These are phyloP conservation scores for Calliphora vomitoria DNA, from an alignment of 2,888 invertebrate genomes.

Conservation along the genomic window DNA sequence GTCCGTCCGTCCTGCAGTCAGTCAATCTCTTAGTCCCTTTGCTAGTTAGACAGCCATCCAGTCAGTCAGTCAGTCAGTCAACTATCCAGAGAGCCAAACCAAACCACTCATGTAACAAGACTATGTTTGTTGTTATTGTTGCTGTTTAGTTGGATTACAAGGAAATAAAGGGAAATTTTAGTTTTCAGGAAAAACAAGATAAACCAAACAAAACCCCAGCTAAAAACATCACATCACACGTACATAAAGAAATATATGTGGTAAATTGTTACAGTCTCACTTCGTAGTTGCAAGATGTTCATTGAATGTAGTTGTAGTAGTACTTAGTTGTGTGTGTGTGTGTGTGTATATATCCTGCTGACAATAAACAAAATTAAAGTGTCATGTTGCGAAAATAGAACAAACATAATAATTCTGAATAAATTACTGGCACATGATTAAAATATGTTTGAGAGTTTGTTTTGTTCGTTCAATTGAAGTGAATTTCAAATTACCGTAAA, in stretches of 20 bases:
- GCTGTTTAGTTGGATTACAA: constrained; percentile 27
- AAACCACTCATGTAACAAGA: constrained; percentile 12
- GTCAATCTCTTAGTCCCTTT: constrained; percentile 26
- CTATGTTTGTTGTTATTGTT: constrained; percentile 16
- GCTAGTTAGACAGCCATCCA: not conserved
- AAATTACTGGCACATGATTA: constrained; percentile 52
- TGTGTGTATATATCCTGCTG: constrained; percentile 55
- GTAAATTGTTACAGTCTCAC: not conserved
- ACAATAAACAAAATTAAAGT: constrained; percentile 58
- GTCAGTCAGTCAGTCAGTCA: constrained; percentile 2
- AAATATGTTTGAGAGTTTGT: constrained; percentile 21
- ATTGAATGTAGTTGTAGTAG: not conserved
- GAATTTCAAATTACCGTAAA: constrained; percentile 8
- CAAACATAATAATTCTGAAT: constrained; percentile 36
- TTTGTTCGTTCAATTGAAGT: no score
- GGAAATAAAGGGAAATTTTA: constrained; percentile 64
- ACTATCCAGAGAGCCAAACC: not conserved
- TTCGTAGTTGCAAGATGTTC: not conserved
- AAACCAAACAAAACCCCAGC: constrained; percentile 22
- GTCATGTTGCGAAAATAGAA: constrained; percentile 60
- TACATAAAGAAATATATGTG: not conserved
- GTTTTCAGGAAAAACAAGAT: constrained; percentile 50
- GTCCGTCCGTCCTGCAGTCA: not conserved
- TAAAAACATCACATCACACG: not conserved
- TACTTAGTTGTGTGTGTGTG: constrained; percentile 5